These are phyloP conservation scores for Diachasmimorpha longicaudata DNA, from an alignment of 1,140 invertebrate genomes.

Conservation along the genomic window DNA sequence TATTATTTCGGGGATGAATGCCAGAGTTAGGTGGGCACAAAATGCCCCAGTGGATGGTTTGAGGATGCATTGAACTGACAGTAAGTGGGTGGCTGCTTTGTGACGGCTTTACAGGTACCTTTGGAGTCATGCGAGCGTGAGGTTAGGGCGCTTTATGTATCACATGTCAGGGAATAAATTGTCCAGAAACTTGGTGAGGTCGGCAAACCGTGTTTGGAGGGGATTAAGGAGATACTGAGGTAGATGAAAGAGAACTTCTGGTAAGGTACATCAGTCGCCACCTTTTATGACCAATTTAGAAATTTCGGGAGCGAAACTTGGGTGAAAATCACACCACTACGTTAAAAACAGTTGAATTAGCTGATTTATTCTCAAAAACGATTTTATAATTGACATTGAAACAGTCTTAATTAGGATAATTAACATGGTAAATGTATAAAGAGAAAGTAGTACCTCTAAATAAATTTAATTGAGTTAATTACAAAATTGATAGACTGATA, in stretches of 20 bases:
- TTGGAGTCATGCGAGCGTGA: slow-evolving; percentile 31
- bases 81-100: neutral
- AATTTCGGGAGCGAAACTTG: neutral
- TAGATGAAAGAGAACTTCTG: neutral
- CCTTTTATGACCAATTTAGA: neutral
- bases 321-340: neutral
- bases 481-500: too few relatives aligned
- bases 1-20: neutral
- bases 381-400: too few relatives aligned
- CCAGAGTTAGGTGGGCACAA: neutral
- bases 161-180: slow-evolving; percentile 39
- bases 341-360: too few relatives aligned
- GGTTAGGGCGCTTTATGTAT: slow-evolving; percentile 35
- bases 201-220: slow-evolving; percentile 31
- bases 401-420: too few relatives aligned
- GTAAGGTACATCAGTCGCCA: neutral
- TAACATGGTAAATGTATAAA: too few relatives aligned
- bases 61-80: slow-evolving; percentile 13
- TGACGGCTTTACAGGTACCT: slow-evolving; percentile 2
- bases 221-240: slow-evolving; percentile 24
- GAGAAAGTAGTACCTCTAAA: too few relatives aligned
- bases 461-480: too few relatives aligned
- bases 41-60: slow-evolving; percentile 3
- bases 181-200: slow-evolving; percentile 35
- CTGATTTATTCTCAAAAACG: too few relatives aligned